These are phyloP conservation scores for Rhineura floridana DNA, from an alignment of 2,113 vertebrate genomes.

Conservation along the genomic window DNA sequence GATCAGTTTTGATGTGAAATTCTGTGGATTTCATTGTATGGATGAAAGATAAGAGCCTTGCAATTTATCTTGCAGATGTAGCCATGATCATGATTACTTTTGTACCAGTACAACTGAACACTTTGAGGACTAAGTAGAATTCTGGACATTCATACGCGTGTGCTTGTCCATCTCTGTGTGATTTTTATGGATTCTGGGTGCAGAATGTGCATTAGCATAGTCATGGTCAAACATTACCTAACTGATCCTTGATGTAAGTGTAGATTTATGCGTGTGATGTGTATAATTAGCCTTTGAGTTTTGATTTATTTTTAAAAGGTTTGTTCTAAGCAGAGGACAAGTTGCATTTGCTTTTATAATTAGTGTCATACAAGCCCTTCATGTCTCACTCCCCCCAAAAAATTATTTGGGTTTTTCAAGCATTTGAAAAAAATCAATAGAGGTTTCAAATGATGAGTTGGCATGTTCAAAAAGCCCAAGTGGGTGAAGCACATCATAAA, in stretches of 20 bases:
- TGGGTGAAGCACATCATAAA: too few species aligned
- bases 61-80: background rate
- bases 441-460: too few species aligned
- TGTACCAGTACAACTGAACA: background rate
- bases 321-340: conserved; percentile 10
- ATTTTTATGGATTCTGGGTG: background rate
- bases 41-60: background rate
- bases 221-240: background rate
- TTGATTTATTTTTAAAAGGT: background rate
- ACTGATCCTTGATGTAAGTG: background rate
- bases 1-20: background rate
- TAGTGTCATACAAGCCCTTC: background rate
- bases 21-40: background rate
- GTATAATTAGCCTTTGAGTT: background rate
- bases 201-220: background rate
- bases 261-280: background rate
- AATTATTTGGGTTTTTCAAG: too few species aligned
- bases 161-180: too few species aligned
- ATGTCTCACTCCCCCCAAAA: background rate
- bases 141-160: background rate
- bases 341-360: background rate
- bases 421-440: too few species aligned
- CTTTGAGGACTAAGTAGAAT: background rate
- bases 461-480: too few species aligned
- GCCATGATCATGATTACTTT: background rate